Evolutionary conservation across 2,797 vertebrate species (phyloP).

Genomic region (Eutrigla gurnardus): DNA sequence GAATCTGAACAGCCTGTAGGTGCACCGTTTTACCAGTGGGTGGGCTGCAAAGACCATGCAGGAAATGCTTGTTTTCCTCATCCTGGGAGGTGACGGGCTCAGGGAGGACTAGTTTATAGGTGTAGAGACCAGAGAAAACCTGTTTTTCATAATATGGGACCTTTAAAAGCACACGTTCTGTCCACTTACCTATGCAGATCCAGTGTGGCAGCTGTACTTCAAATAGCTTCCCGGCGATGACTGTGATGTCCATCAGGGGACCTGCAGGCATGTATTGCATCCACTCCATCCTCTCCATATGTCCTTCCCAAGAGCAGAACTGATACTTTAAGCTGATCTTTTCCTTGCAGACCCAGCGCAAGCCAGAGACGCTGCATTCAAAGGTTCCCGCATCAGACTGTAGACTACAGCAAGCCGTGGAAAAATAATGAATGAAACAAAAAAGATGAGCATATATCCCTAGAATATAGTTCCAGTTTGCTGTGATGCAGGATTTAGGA

Average conservation of each 20-base stretch:
- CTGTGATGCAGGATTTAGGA: not conserved
- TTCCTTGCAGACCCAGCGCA: constrained; percentile 38
- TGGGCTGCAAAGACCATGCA: too few species aligned
- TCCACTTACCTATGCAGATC: constrained; percentile 29
- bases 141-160: too few species aligned
- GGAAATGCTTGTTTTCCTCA: too few species aligned
- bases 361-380: constrained; percentile 42
- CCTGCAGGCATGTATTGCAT: constrained; percentile 26
- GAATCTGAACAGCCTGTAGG: too few species aligned
- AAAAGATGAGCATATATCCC: too few species aligned
- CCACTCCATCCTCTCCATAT: constrained; percentile 24
- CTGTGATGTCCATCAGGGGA: constrained; percentile 35
- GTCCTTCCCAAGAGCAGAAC: constrained; percentile 24
- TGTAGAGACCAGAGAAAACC: too few species aligned
- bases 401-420: not conserved
- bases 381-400: constrained; percentile 38
- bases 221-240: constrained; percentile 20
- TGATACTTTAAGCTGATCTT: constrained; percentile 33
- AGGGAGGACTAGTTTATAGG: too few species aligned
- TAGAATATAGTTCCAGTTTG: not conserved
- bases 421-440: not conserved
- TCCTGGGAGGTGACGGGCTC: too few species aligned
- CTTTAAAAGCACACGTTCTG: too few species aligned
- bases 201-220: constrained; percentile 43
- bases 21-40: too few species aligned